Base-by-base conservation (phyloP, 2,797 vertebrate genomes). In the Odontamblyopus lacepedii region DNA sequence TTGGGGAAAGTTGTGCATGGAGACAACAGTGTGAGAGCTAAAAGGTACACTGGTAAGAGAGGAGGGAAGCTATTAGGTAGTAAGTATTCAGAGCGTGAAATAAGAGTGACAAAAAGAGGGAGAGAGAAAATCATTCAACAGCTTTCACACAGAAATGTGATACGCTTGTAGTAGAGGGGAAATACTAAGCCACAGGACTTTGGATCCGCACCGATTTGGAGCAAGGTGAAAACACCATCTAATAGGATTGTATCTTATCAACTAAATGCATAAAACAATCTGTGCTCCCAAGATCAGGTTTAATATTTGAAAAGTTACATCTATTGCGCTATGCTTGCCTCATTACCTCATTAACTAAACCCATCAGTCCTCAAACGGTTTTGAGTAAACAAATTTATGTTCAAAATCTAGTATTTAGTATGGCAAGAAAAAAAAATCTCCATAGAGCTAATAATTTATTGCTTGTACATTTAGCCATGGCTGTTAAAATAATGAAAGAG, bases 71-170 rank as follows among this genome's bases (percentile, higher is more conserved):
- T 87, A 93, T 94, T 93, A 94, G 92, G 88, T 86, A 91, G 89
- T 85, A 88, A 92, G 87, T 93, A 93, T 93, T 93, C 90, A 92
- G 92, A 94, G 93, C 89, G 84, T 94, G 92, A 94, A 93, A 94
- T 92, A 93, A 92, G 87, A 92, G 87, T 90, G 91, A 93, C 89
- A 88, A 91, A 92, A 92, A 90, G 86, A 88, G 86, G 84, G 83
- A 85, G 88, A 87, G 85, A 85, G 83, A 81, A 84, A 92, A 92
- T 92, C 87, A 91, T 93, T 91, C 88, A 92, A 87, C 86, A 76
- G 87, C 87, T 92, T 89, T 84, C 85, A 89, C 78, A 86, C 77
- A 79, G 86, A 85, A 89, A 84, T 78, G 87, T 76, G 84, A 92
- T 83, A 88, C 62, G 76, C 82, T 79, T 84, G 90, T 90, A 89